Evolutionary conservation across 2,888 invertebrate genomes (phyloP), one percentile per base, ranked within the genome.

Genomic region (Diaperis boleti): DNA sequence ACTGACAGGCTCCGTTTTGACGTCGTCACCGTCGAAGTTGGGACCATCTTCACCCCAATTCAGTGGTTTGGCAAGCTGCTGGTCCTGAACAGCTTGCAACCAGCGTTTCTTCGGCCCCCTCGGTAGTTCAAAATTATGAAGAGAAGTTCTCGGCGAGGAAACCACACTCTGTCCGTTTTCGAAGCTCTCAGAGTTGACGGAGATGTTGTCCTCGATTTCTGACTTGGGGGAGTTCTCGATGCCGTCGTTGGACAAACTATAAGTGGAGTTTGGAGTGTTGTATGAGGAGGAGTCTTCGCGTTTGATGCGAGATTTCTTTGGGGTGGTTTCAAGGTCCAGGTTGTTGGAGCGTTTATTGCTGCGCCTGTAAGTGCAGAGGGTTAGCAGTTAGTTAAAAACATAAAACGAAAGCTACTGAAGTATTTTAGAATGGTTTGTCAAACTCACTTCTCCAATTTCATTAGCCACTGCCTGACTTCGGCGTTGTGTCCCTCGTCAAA

Each of bases 101-200:
- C 87, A 87, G 14, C 87, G 81, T 72, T 87, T 87, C 74, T 88
- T 88, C 11, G 87, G 87, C 5, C 59, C 59, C 18, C 44, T 44
- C 1, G 56, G 37, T n/a, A 56, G 18, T 33, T 56, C 45, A n/a
- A 55, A 55, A 11, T 31, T 55, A 6, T 55, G 41, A 11, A 65
- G 56, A 3, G 55, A 64, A 1, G 52, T 47, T 39, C 62, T 35
- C 10, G 49, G 63, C 3, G 63, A 47, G 8, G 55, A 57, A 39
- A 63, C n/a, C n/a, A n/a, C 29, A 8, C 56, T 70, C 54, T 52
- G 44, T 5, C 45, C 55, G 29, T 56, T 65, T 33, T 76, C 74
- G 14, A 69, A 72, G 17, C 66, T 62, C 18, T 69, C 72, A 1
- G 72, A 72, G 54, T 65, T 71, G 44, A 71, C 71, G 3, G 74